Base-by-base conservation (phyloP, 1,140 invertebrate genomes). In the Aleiodes sp. region DNA sequence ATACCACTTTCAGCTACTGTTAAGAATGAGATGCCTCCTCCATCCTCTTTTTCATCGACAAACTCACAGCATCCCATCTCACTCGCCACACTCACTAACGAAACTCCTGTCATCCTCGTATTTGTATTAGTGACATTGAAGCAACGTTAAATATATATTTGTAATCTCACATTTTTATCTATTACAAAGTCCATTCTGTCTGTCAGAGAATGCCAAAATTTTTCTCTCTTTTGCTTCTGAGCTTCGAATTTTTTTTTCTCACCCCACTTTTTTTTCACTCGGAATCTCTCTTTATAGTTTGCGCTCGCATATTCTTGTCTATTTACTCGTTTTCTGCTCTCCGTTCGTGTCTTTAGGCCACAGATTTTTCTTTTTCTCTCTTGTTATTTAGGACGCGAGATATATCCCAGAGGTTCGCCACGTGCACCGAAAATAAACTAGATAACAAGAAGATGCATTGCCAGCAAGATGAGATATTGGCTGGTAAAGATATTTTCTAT, bases 141-240 rank as follows among this genome's bases (percentile, higher is more conserved):
- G 21, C 24, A 52, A 39, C 52, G n/a, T 33, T 2, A 16, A 33
- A 65, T 16, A 29, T 26, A 14, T 7, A 56, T 19, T 33, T 12
- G 57, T 67, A 46, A 41, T 63, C 14, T 37, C 68, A 77, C 46
- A 76, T 77, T 78, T 72, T 77, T 78, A 77, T 78, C 77, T 77
- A 77, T 77, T 70, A 73, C 75, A 24, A 21, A 73, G 75, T 76
- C 72, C 46, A 10, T 21, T 16, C 7, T 71, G 68, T 73, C 73
- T 75, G 75, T 77, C 75, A 75, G 74, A 43, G 14, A 68, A 21
- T 68, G 66, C 75, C 70, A 65, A 75, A 75, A 75, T 37, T 24
- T 56, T 33, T 26, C 26, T 66, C 35, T 68, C 64, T 68, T 68
- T 68, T 67, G 26, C 66, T 70, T 19, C 68, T 33, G 26, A 35